phyloP scores from a whole-genome alignment of 1,140 invertebrate species.

The Radopholus similis region DNA sequence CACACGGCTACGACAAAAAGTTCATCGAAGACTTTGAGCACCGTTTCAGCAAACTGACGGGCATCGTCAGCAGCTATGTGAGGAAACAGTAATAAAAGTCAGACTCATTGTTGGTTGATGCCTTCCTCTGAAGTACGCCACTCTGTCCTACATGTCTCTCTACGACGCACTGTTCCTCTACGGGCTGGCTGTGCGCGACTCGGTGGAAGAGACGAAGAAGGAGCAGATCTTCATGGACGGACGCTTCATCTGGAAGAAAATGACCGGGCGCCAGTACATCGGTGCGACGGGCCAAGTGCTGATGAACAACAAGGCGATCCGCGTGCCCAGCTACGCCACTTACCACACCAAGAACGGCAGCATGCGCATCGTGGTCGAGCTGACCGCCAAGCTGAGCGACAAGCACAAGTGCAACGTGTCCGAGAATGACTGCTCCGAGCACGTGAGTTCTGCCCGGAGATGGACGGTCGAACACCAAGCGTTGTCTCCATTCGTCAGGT shows the following conservation, averaged over 20 bases:
- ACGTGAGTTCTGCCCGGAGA: conserved; percentile 23
- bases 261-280: conserved; percentile 58
- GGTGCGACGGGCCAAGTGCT: conserved; percentile 57
- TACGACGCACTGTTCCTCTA: conserved; percentile 59
- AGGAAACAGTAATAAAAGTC: not conserved
- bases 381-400: conserved; percentile 49
- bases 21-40: conserved; percentile 58
- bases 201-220: conserved; percentile 54
- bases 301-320: conserved; percentile 58
- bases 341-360: conserved; percentile 54
- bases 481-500: conserved; percentile 20
- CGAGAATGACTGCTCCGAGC: conserved; percentile 53
- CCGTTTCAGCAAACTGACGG: conserved; percentile 53
- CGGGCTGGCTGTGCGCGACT: conserved; percentile 54
- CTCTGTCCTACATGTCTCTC: conserved; percentile 54
- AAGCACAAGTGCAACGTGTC: conserved; percentile 44
- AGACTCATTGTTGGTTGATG: not conserved
- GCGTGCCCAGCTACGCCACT: conserved; percentile 54
- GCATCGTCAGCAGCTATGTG: conserved; percentile 54
- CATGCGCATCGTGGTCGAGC: conserved; percentile 55
- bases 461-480: not conserved
- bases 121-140: conserved; percentile 50
- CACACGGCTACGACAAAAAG: conserved; percentile 58
- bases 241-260: conserved; percentile 51
- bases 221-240: conserved; percentile 51